phyloP scores from a whole-genome alignment of 2,888 invertebrate genomes.

The Sicus ferrugineus region DNA sequence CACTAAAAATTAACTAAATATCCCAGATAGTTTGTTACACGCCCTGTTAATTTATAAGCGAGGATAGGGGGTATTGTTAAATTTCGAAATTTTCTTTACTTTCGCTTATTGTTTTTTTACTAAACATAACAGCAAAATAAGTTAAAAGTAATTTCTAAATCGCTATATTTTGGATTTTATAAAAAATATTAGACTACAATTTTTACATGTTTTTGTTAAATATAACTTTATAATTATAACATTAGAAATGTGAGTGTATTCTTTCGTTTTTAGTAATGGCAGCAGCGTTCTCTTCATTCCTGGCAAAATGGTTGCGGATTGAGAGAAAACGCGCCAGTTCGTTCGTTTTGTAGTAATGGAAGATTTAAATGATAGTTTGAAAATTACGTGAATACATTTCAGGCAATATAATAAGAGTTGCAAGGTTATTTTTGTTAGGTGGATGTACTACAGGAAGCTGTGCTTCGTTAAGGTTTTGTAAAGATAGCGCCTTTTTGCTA shows the following conservation, averaged over 20 bases:
- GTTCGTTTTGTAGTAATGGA: slow-evolving; percentile 6
- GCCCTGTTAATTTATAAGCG: slow-evolving; percentile 12
- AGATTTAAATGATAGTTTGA: slow-evolving; percentile 8
- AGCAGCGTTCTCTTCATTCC: not conserved
- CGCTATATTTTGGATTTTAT: slow-evolving; percentile 25
- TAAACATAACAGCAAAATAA: slow-evolving; percentile 1
- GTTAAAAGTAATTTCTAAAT: not conserved
- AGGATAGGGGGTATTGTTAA: not conserved
- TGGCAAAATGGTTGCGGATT: not conserved
- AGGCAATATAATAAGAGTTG: not conserved
- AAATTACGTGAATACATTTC: not conserved
- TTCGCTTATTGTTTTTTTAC: not conserved
- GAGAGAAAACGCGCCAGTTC: not conserved
- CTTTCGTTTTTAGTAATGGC: slow-evolving; percentile 5
- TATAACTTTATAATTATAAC: slow-evolving; percentile 1
- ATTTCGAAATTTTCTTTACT: not conserved
- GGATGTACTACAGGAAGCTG: no score
- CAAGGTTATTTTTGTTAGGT: no score
- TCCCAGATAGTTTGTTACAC: not conserved
- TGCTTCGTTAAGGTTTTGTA: no score
- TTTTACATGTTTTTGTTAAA: slow-evolving; percentile 8
- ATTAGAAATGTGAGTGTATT: slow-evolving; percentile 24
- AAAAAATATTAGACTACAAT: slow-evolving; percentile 31
- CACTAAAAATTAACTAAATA: slow-evolving; percentile 1
- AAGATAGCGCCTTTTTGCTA: no score